These are phyloP conservation scores for Caenorhabditis imperialis DNA, from an alignment of 2,888 invertebrate species.

Conservation along the genomic window DNA sequence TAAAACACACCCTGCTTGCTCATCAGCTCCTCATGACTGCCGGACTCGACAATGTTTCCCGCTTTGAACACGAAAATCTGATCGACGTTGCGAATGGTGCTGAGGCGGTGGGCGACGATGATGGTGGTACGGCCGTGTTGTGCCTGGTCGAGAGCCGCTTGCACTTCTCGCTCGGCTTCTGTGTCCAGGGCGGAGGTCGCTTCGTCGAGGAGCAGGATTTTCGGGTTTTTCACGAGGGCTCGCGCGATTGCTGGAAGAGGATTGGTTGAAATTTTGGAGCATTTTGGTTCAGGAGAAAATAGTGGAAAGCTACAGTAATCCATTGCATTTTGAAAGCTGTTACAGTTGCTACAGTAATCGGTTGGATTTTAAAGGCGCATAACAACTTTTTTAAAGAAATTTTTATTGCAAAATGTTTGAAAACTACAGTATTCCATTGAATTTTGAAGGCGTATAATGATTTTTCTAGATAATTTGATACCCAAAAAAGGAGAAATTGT, in stretches of 20 bases:
- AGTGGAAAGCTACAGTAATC: too few species aligned
- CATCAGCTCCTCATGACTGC: constrained; percentile 79
- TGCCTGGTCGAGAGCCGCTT: constrained; percentile 81
- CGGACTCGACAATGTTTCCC: constrained; percentile 80
- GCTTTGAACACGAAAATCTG: constrained; percentile 78
- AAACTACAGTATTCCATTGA: too few species aligned
- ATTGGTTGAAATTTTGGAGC: too few species aligned
- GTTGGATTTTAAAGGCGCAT: too few species aligned
- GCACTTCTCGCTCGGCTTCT: constrained; percentile 75
- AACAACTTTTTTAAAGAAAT: too few species aligned
- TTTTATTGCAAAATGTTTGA: too few species aligned
- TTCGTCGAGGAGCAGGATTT: constrained; percentile 75
- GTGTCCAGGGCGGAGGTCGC: constrained; percentile 77
- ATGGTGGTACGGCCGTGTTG: constrained; percentile 80
- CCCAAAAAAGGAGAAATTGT: too few species aligned
- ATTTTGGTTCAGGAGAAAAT: too few species aligned
- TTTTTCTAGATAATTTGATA: too few species aligned
- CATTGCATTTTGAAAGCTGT: too few species aligned
- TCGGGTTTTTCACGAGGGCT: constrained; percentile 75
- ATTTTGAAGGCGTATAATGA: too few species aligned
- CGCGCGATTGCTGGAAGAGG: constrained; percentile 66
- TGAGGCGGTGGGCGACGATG: constrained; percentile 80
- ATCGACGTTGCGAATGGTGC: constrained; percentile 81
- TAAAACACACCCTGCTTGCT: constrained; percentile 79
- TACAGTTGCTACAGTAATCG: too few species aligned